phyloP scores from a whole-genome alignment of 2,113 vertebrate genomes.

The Saguinus midas region DNA sequence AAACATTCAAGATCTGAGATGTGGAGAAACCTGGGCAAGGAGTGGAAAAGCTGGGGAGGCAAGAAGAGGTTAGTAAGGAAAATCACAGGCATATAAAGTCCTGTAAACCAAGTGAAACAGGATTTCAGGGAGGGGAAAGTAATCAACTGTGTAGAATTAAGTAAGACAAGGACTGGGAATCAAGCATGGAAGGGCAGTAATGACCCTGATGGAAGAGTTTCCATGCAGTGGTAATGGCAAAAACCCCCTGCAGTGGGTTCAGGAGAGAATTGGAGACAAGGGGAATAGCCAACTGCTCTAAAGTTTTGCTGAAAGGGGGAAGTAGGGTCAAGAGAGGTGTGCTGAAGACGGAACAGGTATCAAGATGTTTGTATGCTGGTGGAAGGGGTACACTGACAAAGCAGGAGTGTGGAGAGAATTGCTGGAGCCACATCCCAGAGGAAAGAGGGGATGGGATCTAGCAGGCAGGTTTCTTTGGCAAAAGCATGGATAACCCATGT shows the following conservation, averaged over 20 bases:
- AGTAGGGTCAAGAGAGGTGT: not conserved
- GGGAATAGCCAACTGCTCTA: not conserved
- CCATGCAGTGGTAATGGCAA: not conserved
- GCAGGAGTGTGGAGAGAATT: not conserved
- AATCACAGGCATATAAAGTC: not conserved
- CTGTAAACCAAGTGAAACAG: not conserved
- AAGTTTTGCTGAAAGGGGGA: not conserved
- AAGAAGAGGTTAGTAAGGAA: not conserved
- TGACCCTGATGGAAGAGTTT: not conserved
- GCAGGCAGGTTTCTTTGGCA: not conserved
- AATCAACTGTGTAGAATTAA: not conserved
- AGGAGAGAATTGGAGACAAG: not conserved
- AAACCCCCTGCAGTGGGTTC: not conserved
- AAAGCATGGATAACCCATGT: not conserved
- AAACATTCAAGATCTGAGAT: not conserved
- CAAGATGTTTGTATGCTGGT: not conserved
- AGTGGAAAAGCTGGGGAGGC: not conserved
- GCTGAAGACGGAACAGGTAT: not conserved
- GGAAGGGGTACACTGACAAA: not conserved
- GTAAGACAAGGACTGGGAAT: not conserved
- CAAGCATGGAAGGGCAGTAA: not conserved
- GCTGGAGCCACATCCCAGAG: not conserved
- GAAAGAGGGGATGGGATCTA: not conserved
- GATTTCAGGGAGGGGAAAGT: not conserved
- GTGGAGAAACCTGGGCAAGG: not conserved